Evolutionary conservation across 2,113 vertebrate species (phyloP).

Genomic region (Mirza zaza): DNA sequence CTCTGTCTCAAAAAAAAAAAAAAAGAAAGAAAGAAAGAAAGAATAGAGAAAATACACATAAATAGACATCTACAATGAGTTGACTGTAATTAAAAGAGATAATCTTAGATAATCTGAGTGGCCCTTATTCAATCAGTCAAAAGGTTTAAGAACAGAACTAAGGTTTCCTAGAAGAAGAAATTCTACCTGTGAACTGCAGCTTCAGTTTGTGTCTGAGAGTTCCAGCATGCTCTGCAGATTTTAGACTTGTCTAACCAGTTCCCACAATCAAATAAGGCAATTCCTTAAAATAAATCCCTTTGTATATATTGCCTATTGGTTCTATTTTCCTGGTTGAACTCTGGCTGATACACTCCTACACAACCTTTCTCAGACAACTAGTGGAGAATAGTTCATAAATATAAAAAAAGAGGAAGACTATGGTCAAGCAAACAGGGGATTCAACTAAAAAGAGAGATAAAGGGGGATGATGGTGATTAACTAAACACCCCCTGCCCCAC

Average conservation of each 20-base stretch:
- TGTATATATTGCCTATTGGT: not conserved
- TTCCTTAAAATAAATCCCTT: not conserved
- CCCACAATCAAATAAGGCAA: not conserved
- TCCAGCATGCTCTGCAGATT: not conserved
- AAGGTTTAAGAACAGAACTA: not conserved
- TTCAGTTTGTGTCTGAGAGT: not conserved
- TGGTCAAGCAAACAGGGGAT: not conserved
- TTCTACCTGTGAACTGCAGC: not conserved
- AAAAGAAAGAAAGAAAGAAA: not conserved
- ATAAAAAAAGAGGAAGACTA: not conserved
- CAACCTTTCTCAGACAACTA: constrained; percentile 17
- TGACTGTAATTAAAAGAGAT: constrained; percentile 1
- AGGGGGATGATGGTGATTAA: not conserved
- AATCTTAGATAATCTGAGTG: not conserved
- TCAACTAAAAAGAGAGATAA: constrained; percentile 9
- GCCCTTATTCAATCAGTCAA: not conserved
- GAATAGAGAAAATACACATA: not conserved
- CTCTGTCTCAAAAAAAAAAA: too few species aligned
- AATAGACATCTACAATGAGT: not conserved
- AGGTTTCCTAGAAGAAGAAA: not conserved
- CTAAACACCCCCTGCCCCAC: not conserved
- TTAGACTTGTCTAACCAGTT: not conserved
- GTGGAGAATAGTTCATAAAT: not conserved
- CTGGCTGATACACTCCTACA: not conserved
- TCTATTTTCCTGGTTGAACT: not conserved